phyloP scores from a whole-genome alignment of 2,113 vertebrate species.

The Saccopteryx bilineata region DNA sequence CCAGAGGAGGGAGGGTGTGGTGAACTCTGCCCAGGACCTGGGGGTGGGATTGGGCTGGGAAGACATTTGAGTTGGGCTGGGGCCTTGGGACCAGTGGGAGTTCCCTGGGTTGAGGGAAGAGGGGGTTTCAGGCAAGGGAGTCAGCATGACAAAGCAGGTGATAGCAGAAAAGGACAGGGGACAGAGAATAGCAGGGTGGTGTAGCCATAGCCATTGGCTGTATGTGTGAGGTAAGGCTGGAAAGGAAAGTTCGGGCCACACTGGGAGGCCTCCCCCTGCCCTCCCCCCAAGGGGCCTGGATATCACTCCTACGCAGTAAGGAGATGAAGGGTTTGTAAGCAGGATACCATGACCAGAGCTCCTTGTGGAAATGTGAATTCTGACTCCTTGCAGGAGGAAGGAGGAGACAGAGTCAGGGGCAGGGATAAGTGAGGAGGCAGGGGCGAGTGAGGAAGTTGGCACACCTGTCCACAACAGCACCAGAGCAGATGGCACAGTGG shows the following conservation, averaged over 20 bases:
- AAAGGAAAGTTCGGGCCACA: not conserved
- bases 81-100: not conserved
- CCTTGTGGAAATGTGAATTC: not conserved
- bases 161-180: not conserved
- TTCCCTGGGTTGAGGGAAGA: not conserved
- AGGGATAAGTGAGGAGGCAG: not conserved
- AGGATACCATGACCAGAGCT: rapidly evolving
- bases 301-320: not conserved
- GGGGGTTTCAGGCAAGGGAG: not conserved
- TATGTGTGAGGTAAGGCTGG: not conserved
- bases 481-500: not conserved
- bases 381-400: not conserved
- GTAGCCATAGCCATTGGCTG: not conserved
- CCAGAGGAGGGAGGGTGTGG: not conserved
- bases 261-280: not conserved
- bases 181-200: not conserved
- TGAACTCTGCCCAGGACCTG: not conserved
- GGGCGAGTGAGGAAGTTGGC: not conserved
- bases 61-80: not conserved
- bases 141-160: not conserved
- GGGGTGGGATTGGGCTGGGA: not conserved
- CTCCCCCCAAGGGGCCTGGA: not conserved
- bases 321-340: not conserved
- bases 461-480: not conserved
- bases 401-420: not conserved